Evolutionary conservation across 1,140 invertebrate genomes (phyloP), one percentile per base, ranked within the genome.

Genomic region (Nixonia krombeini): DNA sequence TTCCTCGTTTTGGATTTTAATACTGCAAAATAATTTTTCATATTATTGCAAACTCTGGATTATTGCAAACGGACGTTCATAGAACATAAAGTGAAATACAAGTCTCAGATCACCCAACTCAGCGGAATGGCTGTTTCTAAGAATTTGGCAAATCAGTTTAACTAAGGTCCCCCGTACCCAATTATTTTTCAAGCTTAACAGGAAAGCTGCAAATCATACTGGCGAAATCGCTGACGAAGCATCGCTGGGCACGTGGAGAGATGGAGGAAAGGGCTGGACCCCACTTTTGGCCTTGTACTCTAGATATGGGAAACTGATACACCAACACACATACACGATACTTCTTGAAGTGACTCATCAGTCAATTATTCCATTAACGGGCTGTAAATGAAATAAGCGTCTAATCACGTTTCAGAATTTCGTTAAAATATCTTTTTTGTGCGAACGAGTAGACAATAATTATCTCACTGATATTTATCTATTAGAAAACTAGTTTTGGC

Each of bases 171-270:
- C n/a, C n/a, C n/a, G n/a, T n/a, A n/a, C n/a, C n/a, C n/a, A n/a
- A n/a, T n/a, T n/a, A n/a, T n/a, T 18, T 40, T 17, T 15, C 9
- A 40, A 40, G 31, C 21, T 23, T 44, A 18, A 33, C n/a, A n/a
- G n/a, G 29, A 52, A 45, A 42, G n/a, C n/a, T 16, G 10, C 12
- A 41, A 16, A 44, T 55, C 26, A 47, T 52, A 40, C 50, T 47
- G 29, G 56, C 29, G 31, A 46, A 37, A 51, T 38, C 31, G 56
- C 47, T 61, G 57, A 51, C 47, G 57, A 40, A 41, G 52, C 57
- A 50, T 59, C n/a, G n/a, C n/a, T n/a, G n/a, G n/a, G n/a, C n/a
- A 29, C 18, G 26, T 29, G 45, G 31, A 12, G 53, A 40, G 10
- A 26, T 49, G 25, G 17, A 42, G 37, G 42, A 58, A 58, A 58